Conservation (phyloP, 53 echinoderm and acorn worm genomes). For the Patiria pectinifera region DNA sequence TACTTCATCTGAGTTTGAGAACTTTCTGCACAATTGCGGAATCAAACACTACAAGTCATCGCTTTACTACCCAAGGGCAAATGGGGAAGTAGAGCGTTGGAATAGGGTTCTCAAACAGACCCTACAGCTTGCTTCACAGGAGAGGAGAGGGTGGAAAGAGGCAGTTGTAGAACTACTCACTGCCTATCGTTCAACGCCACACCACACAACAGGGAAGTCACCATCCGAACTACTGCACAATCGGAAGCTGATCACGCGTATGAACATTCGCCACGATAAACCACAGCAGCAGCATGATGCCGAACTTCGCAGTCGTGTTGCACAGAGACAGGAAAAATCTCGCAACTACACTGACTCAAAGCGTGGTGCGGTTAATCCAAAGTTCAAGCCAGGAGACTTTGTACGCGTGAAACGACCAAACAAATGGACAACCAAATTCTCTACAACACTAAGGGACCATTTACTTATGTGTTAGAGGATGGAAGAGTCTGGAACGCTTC, state of each 20-base stretch:
- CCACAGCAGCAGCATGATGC: neutral
- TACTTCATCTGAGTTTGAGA: constrained; percentile 63
- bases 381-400: constrained; percentile 26
- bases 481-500: constrained; percentile 43
- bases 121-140: constrained; percentile 48
- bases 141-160: constrained; percentile 37
- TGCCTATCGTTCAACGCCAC: constrained; percentile 45
- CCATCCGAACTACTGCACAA: constrained; percentile 49
- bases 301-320: constrained; percentile 29
- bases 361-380: no score
- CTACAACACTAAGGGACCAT: constrained; percentile 4
- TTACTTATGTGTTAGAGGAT: constrained; percentile 51
- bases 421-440: constrained; percentile 31
- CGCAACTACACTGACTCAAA: no score
- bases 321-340: constrained; percentile 7
- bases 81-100: no score
- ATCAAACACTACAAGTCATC: constrained; percentile 62
- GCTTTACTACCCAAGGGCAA: constrained; percentile 62
- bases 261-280: constrained; percentile 19
- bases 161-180: constrained; percentile 36
- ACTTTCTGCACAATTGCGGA: constrained; percentile 44
- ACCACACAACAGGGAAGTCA: constrained; percentile 39
- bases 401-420: constrained; percentile 39
- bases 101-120: constrained; percentile 48
- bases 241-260: constrained; percentile 43